Evolutionary conservation across 2,888 invertebrate genomes (phyloP), one percentile per base, ranked within the genome.

Genomic region (Andrena flavipes): DNA sequence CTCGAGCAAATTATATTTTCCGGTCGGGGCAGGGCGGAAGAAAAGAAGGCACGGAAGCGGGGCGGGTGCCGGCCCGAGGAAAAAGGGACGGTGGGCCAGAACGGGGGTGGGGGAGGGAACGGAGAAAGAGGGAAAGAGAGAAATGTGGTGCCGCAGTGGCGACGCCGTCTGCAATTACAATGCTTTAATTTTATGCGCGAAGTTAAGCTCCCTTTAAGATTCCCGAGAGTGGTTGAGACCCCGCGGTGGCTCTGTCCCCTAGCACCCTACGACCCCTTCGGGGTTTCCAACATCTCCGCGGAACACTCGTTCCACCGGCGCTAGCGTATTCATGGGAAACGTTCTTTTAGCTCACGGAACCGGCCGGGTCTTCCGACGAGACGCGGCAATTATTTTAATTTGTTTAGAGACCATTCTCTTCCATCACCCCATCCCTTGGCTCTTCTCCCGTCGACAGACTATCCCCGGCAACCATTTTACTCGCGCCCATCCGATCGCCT

Each of bases 181-280:
- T 93, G 91, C 92, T 89, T 92, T 93, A 93, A 93, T 93, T 93
- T 93, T 93, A 93, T 93, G 93, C 93, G 87, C 87, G 76, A 93
- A 93, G 93, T 93, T 93, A 92, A 93, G 92, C 91, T 91, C 89
- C 91, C 92, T 91, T 92, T 91, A 92, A 92, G 92, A 93, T 91
- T 92, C 89, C 83, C 84, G 75, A 82, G 89, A 89, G 91, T 87
- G 88, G 90, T 90, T 90, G 87, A 88, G 84, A 77, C 78, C 80
- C 75, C 71, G 77, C 63, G 71, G 80, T 76, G 70, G 62, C 70
- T 63, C 74, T 35, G 29, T 59, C 69, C 59, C 20, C 59, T 6
- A 1, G 7, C 49, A 16, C 49, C 60, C 49, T 60, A 8, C 35
- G 13, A 3, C 56, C 67, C 20, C 5, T 20, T 26, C 54, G 33